phyloP scores from a whole-genome alignment of 1,140 invertebrate species.

The Dendrolimus punctatus region DNA sequence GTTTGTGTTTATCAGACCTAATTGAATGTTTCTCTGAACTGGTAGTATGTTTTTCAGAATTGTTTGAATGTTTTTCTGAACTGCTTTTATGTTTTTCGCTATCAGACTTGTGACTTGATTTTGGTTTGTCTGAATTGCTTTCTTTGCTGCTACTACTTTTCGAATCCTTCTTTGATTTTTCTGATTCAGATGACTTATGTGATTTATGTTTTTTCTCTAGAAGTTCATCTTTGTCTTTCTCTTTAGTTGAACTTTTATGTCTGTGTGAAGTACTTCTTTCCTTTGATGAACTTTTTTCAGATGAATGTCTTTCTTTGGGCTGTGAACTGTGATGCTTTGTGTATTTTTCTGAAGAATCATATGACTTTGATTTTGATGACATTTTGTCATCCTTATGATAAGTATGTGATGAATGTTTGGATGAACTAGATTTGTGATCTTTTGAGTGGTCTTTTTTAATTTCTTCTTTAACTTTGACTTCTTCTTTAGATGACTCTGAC shows the following conservation, averaged over 20 bases:
- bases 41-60: conserved; percentile 6
- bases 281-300: conserved; percentile 32
- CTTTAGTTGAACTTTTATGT: conserved; percentile 23
- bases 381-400: conserved; percentile 28
- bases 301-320: conserved; percentile 21
- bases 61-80: conserved; percentile 16
- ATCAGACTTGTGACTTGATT: conserved; percentile 13
- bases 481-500: conserved; percentile 42
- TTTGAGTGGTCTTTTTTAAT: conserved; percentile 28
- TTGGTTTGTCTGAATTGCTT: conserved; percentile 21
- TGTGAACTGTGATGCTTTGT: conserved; percentile 29
- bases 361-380: conserved; percentile 33
- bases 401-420: conserved; percentile 33
- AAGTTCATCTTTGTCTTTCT: conserved; percentile 25
- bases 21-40: conserved; percentile 17
- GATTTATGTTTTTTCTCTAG: conserved; percentile 30
- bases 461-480: conserved; percentile 26
- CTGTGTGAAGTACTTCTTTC: conserved; percentile 36
- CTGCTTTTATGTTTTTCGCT: conserved; percentile 24
- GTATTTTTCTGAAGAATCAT: conserved; percentile 29
- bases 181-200: conserved; percentile 26
- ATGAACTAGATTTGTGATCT: conserved; percentile 24
- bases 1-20: conserved; percentile 48
- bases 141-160: conserved; percentile 22
- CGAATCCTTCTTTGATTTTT: conserved; percentile 30